Evolutionary conservation across 2,797 vertebrate genomes (phyloP), one percentile per base, ranked within the genome.

Genomic region (Bovichtus diacanthus): DNA sequence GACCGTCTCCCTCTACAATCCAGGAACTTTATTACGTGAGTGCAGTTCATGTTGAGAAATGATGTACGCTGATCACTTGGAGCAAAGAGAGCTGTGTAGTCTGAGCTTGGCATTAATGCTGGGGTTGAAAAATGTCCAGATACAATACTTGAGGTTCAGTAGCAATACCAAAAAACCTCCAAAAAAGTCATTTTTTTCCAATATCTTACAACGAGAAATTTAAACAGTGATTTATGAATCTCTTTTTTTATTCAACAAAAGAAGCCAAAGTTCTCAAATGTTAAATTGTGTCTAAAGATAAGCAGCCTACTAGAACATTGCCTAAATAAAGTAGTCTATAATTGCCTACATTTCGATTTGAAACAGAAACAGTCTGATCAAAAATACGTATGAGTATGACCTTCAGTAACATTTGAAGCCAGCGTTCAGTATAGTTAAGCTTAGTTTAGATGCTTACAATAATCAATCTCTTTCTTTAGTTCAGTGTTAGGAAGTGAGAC

Each of bases 1-100:
- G 70, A 27, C 62, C 21, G 10, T 23, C 41, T 51, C 56, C 38
- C 6, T 67, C 62, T 29, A 36, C 13, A 67, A 46, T n/a, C 5
- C 0, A 25, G 18, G 27, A 36, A 41, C 41, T 46, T 55, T 18
- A 65, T 62, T 44, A 62, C 50, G 11, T 56, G 58, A 68, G 50
- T 49, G 36, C 23, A 55, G 41, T 34, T 70, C 21, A 29, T 43
- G 67, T 55, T 15, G 39, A 51, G 29, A 43, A 77, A 78, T 19
- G 44, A 65, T 51, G 41, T n/a, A 31, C 31, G 31, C 9, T 34
- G 31, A 27, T 27, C 27, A 27, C 27, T n/a, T 27, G 27, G 27
- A 34, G 31, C 31, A 34, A 31, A 34, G 31, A 34, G 7, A 31
- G 31, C 31, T 34, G 31, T 6, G 31, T 34, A 34, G 6, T 9